Evolutionary conservation across 2,113 vertebrate species (phyloP), one percentile per base, ranked within the genome.

Genomic region (Rhinichthys klamathensis): DNA sequence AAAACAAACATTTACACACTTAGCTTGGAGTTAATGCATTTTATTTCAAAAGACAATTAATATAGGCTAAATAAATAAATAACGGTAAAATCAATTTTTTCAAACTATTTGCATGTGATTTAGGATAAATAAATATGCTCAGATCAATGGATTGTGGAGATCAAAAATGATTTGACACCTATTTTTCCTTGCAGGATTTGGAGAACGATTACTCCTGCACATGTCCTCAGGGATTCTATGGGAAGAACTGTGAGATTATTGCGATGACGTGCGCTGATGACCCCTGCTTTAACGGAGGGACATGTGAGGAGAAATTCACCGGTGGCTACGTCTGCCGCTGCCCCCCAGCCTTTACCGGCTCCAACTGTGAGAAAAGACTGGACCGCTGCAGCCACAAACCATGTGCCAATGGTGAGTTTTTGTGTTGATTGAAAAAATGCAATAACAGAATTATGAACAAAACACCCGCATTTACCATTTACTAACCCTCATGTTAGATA

Each of bases 291-390:
- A 97, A 98, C 0, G 93, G 95, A 0, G 97, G 97, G 27, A 94
- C 95, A 16, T 98, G 97, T 38, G 85, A 91, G 0, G 93, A 95
- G 74, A 93, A 92, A 12, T 85, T 51, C 0, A 65, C 84, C 0
- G 96, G 95, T 0, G 95, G 96, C 1, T 98, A 97, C 80, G 80
- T 88, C 32, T 98, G 97, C 91, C 94, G 83, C 74, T 98, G 97
- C 92, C 96, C 93, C 0, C 2, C 92, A 0, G 93, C 92, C 2
- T 98, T 93, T 92, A 96, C 94, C 0, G 97, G 97, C 78, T 97
- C 96, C 91, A 98, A 98, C 93, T 98, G 97, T 12, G 97, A 98
- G 94, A 98, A 96, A 92, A 96, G 93, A 87, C 91, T 95, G 1
- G 96, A 96, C 85, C 92, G 94, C 16, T 98, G 97, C 92, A 96